Percentiles rank a stretch among this genome's conserved stretches.
Conservation (phyloP, 2,797 vertebrate genomes). For the Kryptolebias ocellatus region DNA sequence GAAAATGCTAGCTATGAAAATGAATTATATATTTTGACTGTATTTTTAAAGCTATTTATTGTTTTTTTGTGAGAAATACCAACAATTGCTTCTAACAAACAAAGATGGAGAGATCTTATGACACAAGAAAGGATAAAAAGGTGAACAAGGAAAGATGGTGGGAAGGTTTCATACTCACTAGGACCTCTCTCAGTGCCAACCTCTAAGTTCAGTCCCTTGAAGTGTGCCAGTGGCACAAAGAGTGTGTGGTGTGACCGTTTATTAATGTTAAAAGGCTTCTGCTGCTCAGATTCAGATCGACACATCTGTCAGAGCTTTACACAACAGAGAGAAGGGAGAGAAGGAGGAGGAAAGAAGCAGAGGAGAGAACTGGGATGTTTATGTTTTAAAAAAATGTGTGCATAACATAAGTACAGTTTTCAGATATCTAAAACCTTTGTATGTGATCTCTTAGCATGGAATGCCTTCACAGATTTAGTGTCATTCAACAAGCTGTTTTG, state of each 20-base stretch:
- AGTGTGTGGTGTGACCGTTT: constrained; percentile 62
- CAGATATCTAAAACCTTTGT: too few relatives aligned
- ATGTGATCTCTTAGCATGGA: background rate
- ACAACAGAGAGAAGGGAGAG: constrained; percentile 3
- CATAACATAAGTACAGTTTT: too few relatives aligned
- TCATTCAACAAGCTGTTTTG: too few relatives aligned
- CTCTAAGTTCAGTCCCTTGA: constrained; percentile 17
- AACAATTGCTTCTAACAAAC: constrained; percentile 5
- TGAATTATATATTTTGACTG: too few relatives aligned
- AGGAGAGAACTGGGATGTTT: background rate
- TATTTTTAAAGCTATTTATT: too few relatives aligned
- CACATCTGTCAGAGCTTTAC: constrained; percentile 52
- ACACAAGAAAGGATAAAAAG: background rate
- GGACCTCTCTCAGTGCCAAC: constrained; percentile 9
- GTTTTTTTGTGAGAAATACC: too few relatives aligned
- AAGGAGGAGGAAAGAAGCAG: background rate
- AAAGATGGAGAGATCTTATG: background rate
- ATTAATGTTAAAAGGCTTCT: constrained; percentile 73
- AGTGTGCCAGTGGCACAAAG: constrained; percentile 45
- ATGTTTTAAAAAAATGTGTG: background rate
- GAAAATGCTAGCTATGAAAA: too few relatives aligned
- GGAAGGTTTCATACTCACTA: constrained; percentile 8
- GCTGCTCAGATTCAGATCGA: constrained; percentile 51
- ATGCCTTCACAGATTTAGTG: background rate
- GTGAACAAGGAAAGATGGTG: constrained; percentile 13